These are phyloP conservation scores for Tiliacea aurago DNA, from an alignment of 2,888 invertebrate genomes.

Conservation along the genomic window DNA sequence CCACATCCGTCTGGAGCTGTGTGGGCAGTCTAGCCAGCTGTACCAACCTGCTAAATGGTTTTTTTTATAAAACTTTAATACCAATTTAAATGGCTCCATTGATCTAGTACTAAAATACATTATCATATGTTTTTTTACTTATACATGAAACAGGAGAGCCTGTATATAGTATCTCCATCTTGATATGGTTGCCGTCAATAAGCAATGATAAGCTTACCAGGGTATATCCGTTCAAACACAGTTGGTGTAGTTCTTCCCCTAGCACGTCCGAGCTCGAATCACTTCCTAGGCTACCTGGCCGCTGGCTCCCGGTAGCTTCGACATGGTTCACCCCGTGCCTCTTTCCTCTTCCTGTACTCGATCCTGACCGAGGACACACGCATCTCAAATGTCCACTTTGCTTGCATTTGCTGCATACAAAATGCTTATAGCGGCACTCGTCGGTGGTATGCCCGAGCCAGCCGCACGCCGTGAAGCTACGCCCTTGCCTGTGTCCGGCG, in stretches of 20 bases:
- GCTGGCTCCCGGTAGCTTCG: background rate
- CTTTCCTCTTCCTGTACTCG: background rate
- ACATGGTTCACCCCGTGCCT: slow-evolving; percentile 9
- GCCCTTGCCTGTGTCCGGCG: too few species aligned
- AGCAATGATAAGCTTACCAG: slow-evolving; percentile 12
- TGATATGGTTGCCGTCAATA: background rate
- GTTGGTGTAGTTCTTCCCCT: background rate
- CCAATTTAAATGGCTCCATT: background rate
- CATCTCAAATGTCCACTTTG: background rate
- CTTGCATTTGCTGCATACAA: too few species aligned
- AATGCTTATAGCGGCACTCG: too few species aligned
- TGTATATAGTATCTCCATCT: slow-evolving; percentile 2
- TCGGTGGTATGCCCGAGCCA: too few species aligned
- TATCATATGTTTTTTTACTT: slow-evolving; percentile 1
- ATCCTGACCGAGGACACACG: background rate
- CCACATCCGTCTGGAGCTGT: background rate
- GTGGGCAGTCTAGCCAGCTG: too few species aligned
- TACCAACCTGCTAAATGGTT: too few species aligned
- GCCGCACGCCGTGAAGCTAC: too few species aligned
- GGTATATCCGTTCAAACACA: background rate
- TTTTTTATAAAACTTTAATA: slow-evolving; percentile 1
- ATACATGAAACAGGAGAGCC: background rate
- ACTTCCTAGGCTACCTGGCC: background rate
- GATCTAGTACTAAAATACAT: background rate
- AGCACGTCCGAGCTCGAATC: slow-evolving; percentile 2